Conservation (phyloP, 2,797 vertebrate species). For the Dallia pectoralis region DNA sequence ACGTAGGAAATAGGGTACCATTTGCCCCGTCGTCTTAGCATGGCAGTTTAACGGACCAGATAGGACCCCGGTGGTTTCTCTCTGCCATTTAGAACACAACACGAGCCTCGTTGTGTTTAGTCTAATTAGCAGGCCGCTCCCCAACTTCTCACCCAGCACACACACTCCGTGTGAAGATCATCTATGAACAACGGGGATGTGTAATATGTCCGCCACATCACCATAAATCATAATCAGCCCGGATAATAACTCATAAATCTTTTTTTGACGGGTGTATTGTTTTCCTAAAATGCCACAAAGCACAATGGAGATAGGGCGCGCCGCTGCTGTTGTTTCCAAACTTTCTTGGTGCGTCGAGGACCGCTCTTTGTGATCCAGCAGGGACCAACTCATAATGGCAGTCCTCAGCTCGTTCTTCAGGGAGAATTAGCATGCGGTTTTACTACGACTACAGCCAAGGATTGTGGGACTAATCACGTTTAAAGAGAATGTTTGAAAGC, state of each 20-base stretch:
- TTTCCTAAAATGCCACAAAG: slow-evolving; percentile 13
- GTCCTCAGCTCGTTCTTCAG: no score
- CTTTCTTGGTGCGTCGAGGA: no score
- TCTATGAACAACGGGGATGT: slow-evolving; percentile 32
- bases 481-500: no score
- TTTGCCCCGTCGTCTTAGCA: slow-evolving; percentile 49
- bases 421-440: background rate
- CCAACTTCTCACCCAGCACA: slow-evolving; percentile 44
- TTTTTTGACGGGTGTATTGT: slow-evolving; percentile 32
- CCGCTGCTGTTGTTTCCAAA: background rate
- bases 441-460: no score
- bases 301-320: slow-evolving; percentile 17
- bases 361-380: no score
- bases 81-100: slow-evolving; percentile 63
- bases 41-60: slow-evolving; percentile 38
- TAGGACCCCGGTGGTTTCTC: slow-evolving; percentile 56
- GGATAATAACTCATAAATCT: slow-evolving; percentile 21
- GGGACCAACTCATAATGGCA: no score
- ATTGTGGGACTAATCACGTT: no score
- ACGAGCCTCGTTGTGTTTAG: slow-evolving; percentile 59
- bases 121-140: slow-evolving; percentile 59
- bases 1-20: background rate
- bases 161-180: slow-evolving; percentile 38
- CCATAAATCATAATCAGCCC: slow-evolving; percentile 45
- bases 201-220: slow-evolving; percentile 25